Percentiles rank a stretch among this genome's conserved stretches.
Evolutionary conservation across 1,140 invertebrate genomes (phyloP).

Genomic region (Drosophila kikkawai): DNA sequence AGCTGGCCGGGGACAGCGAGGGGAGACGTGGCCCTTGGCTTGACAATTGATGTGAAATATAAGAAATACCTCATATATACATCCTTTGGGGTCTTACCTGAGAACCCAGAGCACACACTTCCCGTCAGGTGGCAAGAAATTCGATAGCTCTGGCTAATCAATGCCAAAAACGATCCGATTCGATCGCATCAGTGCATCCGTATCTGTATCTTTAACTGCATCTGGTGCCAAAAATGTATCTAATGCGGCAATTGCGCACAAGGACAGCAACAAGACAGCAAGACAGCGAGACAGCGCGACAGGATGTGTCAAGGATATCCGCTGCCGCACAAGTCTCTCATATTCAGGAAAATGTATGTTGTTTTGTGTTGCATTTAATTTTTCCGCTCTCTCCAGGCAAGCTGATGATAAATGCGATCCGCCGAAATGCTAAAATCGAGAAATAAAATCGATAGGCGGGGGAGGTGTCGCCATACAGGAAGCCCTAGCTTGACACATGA

Average conservation of each 20-base stretch:
- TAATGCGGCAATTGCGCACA: conserved; percentile 50
- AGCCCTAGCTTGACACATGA: conserved; percentile 70
- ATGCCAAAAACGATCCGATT: conserved; percentile 44
- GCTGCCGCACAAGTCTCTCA: conserved; percentile 63
- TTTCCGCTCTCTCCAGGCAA: conserved; percentile 61
- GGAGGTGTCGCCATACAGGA: conserved; percentile 64
- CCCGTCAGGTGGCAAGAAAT: conserved; percentile 74
- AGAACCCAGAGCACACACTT: conserved; percentile 44
- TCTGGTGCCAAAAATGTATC: conserved; percentile 50
- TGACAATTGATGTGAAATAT: conserved; percentile 56
- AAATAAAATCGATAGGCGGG: not conserved
- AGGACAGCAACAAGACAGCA: conserved; percentile 2
- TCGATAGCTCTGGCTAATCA: conserved; percentile 60
- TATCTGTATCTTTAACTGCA: conserved; percentile 23
- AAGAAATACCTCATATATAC: conserved; percentile 9
- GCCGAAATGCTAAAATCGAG: conserved; percentile 17
- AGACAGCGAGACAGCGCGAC: conserved; percentile 27
- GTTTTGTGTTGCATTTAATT: conserved; percentile 58
- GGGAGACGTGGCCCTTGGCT: conserved; percentile 15
- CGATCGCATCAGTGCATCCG: conserved; percentile 18
- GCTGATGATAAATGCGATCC: conserved; percentile 67
- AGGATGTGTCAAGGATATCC: conserved; percentile 82
- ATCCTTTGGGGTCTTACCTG: conserved; percentile 12
- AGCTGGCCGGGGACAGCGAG: conserved; percentile 20
- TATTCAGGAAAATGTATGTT: conserved; percentile 14